Base-by-base conservation (phyloP, 2,797 vertebrate species). In the Choloepus didactylus region DNA sequence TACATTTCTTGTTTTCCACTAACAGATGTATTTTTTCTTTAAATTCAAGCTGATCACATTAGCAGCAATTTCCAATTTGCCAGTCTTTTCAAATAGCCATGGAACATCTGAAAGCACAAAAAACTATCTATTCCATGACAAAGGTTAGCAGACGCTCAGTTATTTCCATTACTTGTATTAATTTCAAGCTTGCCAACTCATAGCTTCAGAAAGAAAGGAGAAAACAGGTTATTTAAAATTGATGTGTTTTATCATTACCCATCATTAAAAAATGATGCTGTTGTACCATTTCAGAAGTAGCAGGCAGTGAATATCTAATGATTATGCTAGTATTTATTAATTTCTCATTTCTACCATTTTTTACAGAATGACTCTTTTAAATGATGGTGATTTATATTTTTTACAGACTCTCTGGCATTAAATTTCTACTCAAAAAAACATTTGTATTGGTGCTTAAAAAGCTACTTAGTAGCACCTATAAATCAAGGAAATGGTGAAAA, bases 241-340 rank as follows among this genome's bases (percentile, higher is more conserved):
- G 95, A 96, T 93, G 96, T 82, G 93, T 84, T 98, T 97, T 97
- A 97, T 97, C 97, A 89, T 96, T 91, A 95, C 96, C 97, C 94
- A 15, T 96, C 97, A 93, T 97, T 98, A 97, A 97, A 97, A 96
- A 96, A 97, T 94, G 93, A 97, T 15, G 89, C 95, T 95, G 93
- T 70, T 95, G 92, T 92, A 86, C 95, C 72, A 73, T 56, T 85
- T 87, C 96, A 92, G 95, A 96, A 94, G 94, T 0, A 75, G 96
- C 94, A 89, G 75, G 95, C 95, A 95, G 96, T 3, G 95, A 97
- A 93, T 14, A 84, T 0, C 89, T 97, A 96, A 93, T 54, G 95
- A 2, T 79, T 73, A 93, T 10, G 82, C 66, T 41, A 96, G 93
- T 6, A 79, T 93, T 96, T 95, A 96, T 93, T 92, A 95, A 96